Conservation (phyloP, 2,888 invertebrate species). For the Brachylomia viminalis region DNA sequence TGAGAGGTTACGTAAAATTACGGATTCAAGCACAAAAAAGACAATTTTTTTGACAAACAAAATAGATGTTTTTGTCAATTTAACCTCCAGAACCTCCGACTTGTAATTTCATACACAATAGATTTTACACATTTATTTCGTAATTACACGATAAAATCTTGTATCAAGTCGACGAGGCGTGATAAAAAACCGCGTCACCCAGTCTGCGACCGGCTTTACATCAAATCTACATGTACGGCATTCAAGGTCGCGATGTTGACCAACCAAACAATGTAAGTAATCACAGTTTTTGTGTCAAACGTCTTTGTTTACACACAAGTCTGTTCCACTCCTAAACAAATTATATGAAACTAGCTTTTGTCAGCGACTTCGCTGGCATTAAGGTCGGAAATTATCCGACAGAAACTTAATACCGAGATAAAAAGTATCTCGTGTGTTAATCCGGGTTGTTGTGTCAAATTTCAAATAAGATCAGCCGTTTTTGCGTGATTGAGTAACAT, state of each 20-base stretch:
- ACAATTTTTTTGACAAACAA: not conserved
- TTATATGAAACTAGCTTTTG: not conserved
- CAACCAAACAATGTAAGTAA: slow-evolving; percentile 62
- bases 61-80: not conserved
- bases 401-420: not conserved
- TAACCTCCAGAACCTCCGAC: not conserved
- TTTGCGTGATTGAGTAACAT: not conserved
- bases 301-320: slow-evolving; percentile 34
- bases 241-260: slow-evolving; percentile 58
- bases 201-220: slow-evolving; percentile 49
- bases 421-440: not conserved
- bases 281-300: slow-evolving; percentile 56
- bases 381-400: not conserved
- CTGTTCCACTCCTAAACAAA: slow-evolving; percentile 26
- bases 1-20: too few relatives aligned
- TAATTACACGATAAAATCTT: slow-evolving; percentile 42
- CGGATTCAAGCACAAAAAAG: too few relatives aligned
- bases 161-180: slow-evolving; percentile 28
- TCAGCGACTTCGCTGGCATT: too few relatives aligned
- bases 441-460: not conserved
- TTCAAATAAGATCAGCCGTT: not conserved
- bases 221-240: slow-evolving; percentile 53
- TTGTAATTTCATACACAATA: slow-evolving; percentile 22
- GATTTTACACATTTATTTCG: not conserved
- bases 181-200: slow-evolving; percentile 34